These are phyloP conservation scores for Artibeus jamaicensis DNA, from an alignment of 2,797 vertebrate species.

Conservation along the genomic window DNA sequence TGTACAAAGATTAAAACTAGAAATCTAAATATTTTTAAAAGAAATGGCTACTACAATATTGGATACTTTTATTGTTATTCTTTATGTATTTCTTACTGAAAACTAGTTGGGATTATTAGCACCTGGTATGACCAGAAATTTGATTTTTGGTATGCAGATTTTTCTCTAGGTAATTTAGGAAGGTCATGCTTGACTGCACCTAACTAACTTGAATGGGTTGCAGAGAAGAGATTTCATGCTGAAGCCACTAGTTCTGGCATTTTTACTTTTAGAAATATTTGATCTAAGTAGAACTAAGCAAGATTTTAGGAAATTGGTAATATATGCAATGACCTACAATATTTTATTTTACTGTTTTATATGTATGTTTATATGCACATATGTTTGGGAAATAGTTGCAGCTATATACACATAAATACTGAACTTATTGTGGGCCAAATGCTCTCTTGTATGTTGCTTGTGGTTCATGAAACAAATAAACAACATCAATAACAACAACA, in stretches of 20 bases:
- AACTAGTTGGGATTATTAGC: neutral
- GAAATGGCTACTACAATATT: neutral
- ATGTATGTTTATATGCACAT: neutral
- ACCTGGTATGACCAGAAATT: neutral
- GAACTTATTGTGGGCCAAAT: neutral
- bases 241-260: neutral
- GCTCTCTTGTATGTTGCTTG: neutral
- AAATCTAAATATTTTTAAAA: slow-evolving; percentile 4
- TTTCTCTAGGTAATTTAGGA: neutral
- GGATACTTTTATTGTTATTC: neutral
- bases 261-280: slow-evolving; percentile 18
- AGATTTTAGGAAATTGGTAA: neutral
- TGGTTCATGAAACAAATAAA: neutral
- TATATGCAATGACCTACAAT: neutral
- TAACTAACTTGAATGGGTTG: neutral
- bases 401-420: neutral
- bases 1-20: neutral
- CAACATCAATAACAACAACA: neutral
- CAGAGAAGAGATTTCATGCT: neutral
- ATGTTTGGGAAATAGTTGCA: neutral
- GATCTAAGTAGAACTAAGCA: neutral
- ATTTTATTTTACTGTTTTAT: neutral
- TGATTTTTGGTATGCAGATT: neutral
- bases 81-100: neutral
- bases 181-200: neutral